phyloP scores from a whole-genome alignment of 1,140 invertebrate genomes.

The Cotesia typhae region DNA sequence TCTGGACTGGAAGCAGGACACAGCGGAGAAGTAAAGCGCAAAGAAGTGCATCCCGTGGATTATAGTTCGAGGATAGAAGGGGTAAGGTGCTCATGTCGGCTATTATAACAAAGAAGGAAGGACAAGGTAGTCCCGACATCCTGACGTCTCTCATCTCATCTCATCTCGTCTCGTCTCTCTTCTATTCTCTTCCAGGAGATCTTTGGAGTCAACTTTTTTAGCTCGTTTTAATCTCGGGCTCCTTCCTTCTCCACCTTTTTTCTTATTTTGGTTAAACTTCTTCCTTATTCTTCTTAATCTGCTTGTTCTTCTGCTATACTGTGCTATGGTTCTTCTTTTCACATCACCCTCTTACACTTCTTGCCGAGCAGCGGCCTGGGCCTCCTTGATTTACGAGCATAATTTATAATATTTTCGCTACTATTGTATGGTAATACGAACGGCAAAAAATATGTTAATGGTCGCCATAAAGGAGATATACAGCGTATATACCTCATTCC shows the following conservation, averaged over 20 bases:
- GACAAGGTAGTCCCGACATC: constrained; percentile 5
- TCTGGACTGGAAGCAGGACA: not conserved
- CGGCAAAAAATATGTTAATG: constrained; percentile 65
- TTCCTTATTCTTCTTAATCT: constrained; percentile 18
- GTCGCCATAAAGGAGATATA: constrained; percentile 65
- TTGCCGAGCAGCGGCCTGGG: constrained; percentile 30
- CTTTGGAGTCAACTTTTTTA: not conserved
- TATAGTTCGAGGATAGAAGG: constrained; percentile 17
- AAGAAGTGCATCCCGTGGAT: not conserved
- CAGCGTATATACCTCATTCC: constrained; percentile 60
- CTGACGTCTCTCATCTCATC: constrained; percentile 6
- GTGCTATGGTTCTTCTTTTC: constrained; percentile 1
- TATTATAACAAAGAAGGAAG: constrained; percentile 30
- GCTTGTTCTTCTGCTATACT: constrained; percentile 8
- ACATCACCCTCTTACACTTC: constrained; percentile 19
- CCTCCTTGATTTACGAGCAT: constrained; percentile 59
- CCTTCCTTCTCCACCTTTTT: constrained; percentile 18
- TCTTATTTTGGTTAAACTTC: constrained; percentile 8
- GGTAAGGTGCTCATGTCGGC: constrained; percentile 30
- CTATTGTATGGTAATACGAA: constrained; percentile 65
- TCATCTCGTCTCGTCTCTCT: constrained; percentile 2
- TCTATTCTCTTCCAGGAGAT: not conserved
- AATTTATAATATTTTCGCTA: constrained; percentile 65
- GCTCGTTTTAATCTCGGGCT: not conserved
- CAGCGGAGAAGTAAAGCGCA: not conserved